These are phyloP conservation scores for Stenurella melanura DNA, from an alignment of 2,888 invertebrate species.

Conservation along the genomic window DNA sequence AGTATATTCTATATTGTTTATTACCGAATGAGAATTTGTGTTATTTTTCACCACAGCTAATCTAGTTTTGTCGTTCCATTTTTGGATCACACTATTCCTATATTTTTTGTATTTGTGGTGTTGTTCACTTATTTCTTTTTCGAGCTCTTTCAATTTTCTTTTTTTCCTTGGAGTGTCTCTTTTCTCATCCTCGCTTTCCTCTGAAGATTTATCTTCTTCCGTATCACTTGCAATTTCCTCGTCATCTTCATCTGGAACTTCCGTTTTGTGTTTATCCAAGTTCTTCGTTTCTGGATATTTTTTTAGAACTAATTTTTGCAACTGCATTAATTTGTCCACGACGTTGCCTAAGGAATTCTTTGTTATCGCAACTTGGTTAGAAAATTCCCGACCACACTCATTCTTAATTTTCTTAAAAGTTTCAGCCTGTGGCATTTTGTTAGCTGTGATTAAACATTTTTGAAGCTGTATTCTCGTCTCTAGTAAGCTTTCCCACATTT, in stretches of 20 bases:
- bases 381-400: constrained; percentile 73
- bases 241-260: constrained; percentile 68
- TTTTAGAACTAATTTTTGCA: constrained; percentile 78
- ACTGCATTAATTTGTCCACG: constrained; percentile 79
- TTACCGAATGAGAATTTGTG: constrained; percentile 76
- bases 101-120: constrained; percentile 80
- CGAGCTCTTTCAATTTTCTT: constrained; percentile 78
- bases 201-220: constrained; percentile 70
- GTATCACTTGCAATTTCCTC: constrained; percentile 81
- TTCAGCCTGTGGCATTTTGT: constrained; percentile 85
- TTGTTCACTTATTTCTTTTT: constrained; percentile 75
- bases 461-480: constrained; percentile 93
- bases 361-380: constrained; percentile 74
- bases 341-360: constrained; percentile 77
- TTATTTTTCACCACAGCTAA: constrained; percentile 79
- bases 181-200: constrained; percentile 62
- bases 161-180: constrained; percentile 71
- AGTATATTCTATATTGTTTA: constrained; percentile 90
- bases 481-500: constrained; percentile 89
- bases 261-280: constrained; percentile 62
- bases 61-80: constrained; percentile 96
- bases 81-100: constrained; percentile 88
- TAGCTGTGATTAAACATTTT: constrained; percentile 84
- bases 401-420: constrained; percentile 73
- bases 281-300: constrained; percentile 83